phyloP scores from a whole-genome alignment of 2,113 vertebrate genomes.

The Sinocyclocheilus rhinocerous region DNA sequence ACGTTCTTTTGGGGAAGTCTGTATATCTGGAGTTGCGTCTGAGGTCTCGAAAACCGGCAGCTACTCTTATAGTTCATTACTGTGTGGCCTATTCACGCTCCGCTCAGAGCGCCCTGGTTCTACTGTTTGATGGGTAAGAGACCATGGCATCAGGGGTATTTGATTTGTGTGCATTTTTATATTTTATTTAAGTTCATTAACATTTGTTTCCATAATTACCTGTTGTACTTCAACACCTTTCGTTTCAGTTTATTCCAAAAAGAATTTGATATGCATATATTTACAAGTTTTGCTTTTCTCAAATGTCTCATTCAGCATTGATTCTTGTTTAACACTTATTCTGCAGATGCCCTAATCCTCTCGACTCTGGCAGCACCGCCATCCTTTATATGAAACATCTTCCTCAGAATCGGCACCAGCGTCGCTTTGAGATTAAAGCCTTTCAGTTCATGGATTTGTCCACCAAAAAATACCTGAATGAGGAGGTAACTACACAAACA shows the following conservation, averaged over 20 bases:
- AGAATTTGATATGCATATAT: no score
- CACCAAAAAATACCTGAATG: slow-evolving; percentile 68
- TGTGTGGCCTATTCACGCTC: slow-evolving; percentile 74
- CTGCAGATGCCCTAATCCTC: slow-evolving; percentile 72
- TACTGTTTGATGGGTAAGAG: slow-evolving; percentile 73
- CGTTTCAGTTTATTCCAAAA: not conserved
- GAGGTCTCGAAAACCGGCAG: slow-evolving; percentile 56
- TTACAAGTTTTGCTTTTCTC: not conserved
- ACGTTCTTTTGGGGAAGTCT: slow-evolving; percentile 64
- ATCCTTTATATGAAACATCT: slow-evolving; percentile 58
- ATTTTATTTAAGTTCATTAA: not conserved
- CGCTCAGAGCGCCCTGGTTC: slow-evolving; percentile 67
- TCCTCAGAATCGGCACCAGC: slow-evolving; percentile 52
- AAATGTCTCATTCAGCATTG: not conserved
- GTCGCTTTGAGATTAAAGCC: slow-evolving; percentile 64
- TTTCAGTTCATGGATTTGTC: slow-evolving; percentile 75
- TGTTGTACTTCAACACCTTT: not conserved
- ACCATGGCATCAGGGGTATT: not conserved
- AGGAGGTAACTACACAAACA: slow-evolving; percentile 65
- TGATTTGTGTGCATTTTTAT: not conserved
- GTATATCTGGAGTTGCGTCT: slow-evolving; percentile 71
- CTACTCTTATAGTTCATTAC: slow-evolving; percentile 72
- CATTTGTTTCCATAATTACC: not conserved
- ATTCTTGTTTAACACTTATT: not conserved
- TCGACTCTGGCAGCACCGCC: slow-evolving; percentile 52